Evolutionary conservation across 2,888 invertebrate genomes (phyloP), one percentile per base, ranked within the genome.

Genomic region (Trachelus stipa): DNA sequence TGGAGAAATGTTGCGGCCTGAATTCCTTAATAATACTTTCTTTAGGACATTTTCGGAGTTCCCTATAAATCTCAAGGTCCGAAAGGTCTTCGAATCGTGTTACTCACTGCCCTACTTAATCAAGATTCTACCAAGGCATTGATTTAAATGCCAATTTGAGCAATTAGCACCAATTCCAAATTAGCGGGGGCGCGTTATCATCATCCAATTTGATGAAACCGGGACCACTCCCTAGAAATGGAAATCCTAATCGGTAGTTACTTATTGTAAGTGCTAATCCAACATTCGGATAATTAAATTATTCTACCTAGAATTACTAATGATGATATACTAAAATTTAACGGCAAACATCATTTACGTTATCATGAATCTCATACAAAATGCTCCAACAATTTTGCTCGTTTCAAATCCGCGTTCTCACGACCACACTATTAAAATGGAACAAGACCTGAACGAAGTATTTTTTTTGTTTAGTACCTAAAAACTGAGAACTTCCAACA

Each of bases 401-500:
- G 23, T 35, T 31, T 35, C 23, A 37, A 40, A 69, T 34, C 76
- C 30, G 31, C 68, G 73, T 73, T 73, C 37, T 73, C 15, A 69
- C 69, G 73, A 40, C 34, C 69, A 74, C 31, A 35, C 81, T 76
- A 79, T 15, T 40, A 40, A 4, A 40, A 6, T 40, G 81, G 81
- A 77, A 82, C 79, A 83, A 79, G 83, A 86, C 83, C 85, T 87
- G 87, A 87, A 85, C 85, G 85, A 83, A 84, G 83, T 84, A 82
- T 85, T 85, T 85, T 84, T 86, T 86, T 82, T n/a, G n/a, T n/a
- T 81, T 84, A 83, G 81, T 81, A 80, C 77, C 81, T 79, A 83
- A 81, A 81, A 83, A 79, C 80, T 78, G 82, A 80, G 12, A 34
- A 31, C 74, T 73, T 73, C 33, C 73, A 78, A 35, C 9, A 73